Conservation (phyloP, 1,140 invertebrate species). For the Cardiocondyla obscurior region DNA sequence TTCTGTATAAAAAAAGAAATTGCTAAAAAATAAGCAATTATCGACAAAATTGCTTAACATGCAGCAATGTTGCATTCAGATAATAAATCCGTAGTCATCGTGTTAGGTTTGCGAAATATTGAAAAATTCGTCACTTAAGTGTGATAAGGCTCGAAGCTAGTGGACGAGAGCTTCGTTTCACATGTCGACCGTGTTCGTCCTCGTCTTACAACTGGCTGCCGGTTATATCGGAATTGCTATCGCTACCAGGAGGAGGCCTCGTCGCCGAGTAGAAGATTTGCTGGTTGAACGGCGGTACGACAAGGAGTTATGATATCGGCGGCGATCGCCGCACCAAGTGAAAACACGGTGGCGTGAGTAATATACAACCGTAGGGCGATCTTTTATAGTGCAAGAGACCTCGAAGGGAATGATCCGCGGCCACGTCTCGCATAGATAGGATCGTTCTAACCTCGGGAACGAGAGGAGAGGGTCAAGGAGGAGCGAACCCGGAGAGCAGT, state of each 20-base stretch:
- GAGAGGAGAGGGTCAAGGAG: constrained; percentile 77
- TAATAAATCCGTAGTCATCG: neutral
- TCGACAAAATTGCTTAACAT: neutral
- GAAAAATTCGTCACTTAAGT: constrained; percentile 33
- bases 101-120: neutral
- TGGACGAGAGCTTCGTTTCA: constrained; percentile 51
- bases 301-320: constrained; percentile 84
- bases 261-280: constrained; percentile 77
- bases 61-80: neutral
- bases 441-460: constrained; percentile 76
- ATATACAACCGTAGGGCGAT: constrained; percentile 83
- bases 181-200: constrained; percentile 61
- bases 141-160: constrained; percentile 9
- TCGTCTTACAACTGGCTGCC: constrained; percentile 63
- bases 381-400: constrained; percentile 79
- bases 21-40: neutral
- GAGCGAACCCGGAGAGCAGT: constrained; percentile 77
- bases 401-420: constrained; percentile 80
- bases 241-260: constrained; percentile 68
- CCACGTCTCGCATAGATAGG: constrained; percentile 76
- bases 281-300: constrained; percentile 80
- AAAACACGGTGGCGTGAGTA: constrained; percentile 84
- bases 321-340: constrained; percentile 83
- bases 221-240: constrained; percentile 79
- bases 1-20: neutral